phyloP scores from a whole-genome alignment of 2,888 invertebrate species.

The Malthinus flaveolus region DNA sequence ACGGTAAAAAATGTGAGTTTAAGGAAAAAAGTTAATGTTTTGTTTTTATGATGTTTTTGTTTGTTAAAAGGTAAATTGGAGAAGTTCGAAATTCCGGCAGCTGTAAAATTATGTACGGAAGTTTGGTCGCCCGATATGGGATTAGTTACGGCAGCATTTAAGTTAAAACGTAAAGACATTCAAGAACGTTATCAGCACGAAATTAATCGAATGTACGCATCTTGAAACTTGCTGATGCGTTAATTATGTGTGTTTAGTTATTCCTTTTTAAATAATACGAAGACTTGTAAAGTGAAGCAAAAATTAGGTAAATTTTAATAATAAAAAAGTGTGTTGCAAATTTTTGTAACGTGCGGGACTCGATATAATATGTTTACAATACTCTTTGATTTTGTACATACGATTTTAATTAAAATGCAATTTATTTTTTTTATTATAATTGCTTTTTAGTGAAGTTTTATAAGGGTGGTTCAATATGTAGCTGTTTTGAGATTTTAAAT shows the following conservation, averaged over 20 bases:
- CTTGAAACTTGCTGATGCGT: constrained; percentile 62
- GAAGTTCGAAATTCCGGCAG: constrained; percentile 90
- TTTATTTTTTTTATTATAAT: constrained; percentile 28
- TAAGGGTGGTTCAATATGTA: constrained; percentile 21
- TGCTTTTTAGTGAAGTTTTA: constrained; percentile 14
- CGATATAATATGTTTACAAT: neutral
- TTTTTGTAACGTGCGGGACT: neutral
- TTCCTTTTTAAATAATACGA: neutral
- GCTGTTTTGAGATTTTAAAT: constrained; percentile 1
- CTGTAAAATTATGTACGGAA: constrained; percentile 85
- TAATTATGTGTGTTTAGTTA: neutral
- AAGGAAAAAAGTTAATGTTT: neutral
- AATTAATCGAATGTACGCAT: constrained; percentile 92
- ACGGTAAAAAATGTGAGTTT: constrained; percentile 81
- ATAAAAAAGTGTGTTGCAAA: neutral
- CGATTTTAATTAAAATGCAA: neutral
- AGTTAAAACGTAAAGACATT: constrained; percentile 95
- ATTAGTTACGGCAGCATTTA: constrained; percentile 96
- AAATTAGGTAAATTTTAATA: constrained; percentile 3
- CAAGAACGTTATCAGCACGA: constrained; percentile 91
- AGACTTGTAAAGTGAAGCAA: constrained; percentile 12
- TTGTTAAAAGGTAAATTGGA: constrained; percentile 75
- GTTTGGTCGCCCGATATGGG: constrained; percentile 98
- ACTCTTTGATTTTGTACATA: too few relatives aligned
- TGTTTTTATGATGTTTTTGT: neutral